Conservation (phyloP, 2,113 vertebrate genomes). For the Apeltes quadracus region DNA sequence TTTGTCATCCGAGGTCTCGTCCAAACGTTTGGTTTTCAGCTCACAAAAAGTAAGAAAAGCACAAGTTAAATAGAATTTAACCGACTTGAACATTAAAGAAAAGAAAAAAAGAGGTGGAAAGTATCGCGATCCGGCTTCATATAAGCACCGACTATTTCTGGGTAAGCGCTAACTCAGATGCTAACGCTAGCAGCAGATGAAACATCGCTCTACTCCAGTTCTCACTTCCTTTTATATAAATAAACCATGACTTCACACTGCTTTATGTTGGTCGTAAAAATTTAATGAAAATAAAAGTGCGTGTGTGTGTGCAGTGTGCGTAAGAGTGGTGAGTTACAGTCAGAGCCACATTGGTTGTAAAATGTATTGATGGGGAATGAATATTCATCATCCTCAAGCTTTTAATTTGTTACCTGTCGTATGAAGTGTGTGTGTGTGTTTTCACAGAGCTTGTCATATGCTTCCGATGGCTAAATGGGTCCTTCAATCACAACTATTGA, state of each 20-base stretch:
- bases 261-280: neutral
- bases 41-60: neutral
- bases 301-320: neutral
- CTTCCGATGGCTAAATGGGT: constrained; percentile 69
- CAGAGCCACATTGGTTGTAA: constrained; percentile 24
- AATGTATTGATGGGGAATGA: constrained; percentile 40
- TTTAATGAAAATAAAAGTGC: constrained; percentile 19
- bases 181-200: neutral
- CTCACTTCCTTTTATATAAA: neutral
- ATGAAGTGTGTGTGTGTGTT: neutral
- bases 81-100: neutral
- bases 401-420: constrained; percentile 67
- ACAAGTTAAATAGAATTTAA: neutral
- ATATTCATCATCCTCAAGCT: constrained; percentile 56
- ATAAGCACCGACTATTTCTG: no score
- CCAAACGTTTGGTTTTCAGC: neutral
- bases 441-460: constrained; percentile 44
- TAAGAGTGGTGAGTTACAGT: constrained; percentile 20
- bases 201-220: neutral
- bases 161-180: neutral
- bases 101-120: neutral
- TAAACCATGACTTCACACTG: constrained; percentile 5
- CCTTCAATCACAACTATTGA: constrained; percentile 71
- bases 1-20: neutral
- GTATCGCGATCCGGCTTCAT: no score